These are phyloP conservation scores for Struthio camelus DNA, from an alignment of 2,113 vertebrate species.

Conservation along the genomic window DNA sequence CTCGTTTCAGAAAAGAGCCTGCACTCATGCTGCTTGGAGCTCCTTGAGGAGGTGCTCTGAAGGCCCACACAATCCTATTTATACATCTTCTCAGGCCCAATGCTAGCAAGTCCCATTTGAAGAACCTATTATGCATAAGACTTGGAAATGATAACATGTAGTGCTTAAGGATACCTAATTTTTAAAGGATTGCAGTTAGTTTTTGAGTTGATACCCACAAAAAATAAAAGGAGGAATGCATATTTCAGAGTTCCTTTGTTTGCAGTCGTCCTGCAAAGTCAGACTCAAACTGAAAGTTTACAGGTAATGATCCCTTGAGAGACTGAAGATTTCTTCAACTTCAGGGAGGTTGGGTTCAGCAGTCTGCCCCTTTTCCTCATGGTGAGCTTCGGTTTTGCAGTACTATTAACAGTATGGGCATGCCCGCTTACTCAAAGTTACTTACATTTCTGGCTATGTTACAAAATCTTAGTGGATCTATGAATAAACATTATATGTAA, in stretches of 20 bases:
- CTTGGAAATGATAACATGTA: background rate
- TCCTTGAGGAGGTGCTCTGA: background rate
- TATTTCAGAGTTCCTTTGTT: background rate
- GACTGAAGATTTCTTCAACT: background rate
- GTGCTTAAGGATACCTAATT: too few species aligned
- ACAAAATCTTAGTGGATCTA: background rate
- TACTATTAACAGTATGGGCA: background rate
- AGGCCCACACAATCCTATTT: background rate
- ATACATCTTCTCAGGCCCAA: background rate
- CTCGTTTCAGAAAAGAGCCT: background rate
- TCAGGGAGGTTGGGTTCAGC: background rate
- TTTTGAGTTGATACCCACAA: background rate
- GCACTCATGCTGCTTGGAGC: background rate
- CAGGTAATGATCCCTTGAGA: background rate
- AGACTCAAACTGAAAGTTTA: background rate
- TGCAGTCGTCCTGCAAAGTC: background rate
- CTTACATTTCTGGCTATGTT: background rate
- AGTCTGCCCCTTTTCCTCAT: background rate
- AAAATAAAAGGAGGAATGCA: accelerated
- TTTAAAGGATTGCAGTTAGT: background rate
- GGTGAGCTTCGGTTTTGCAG: background rate
- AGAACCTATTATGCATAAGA: background rate
- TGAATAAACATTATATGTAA: slow-evolving; percentile 10
- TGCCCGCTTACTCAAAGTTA: background rate
- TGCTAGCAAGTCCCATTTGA: background rate